Conservation (phyloP, 2,113 vertebrate genomes). For the Marmota flaviventris region DNA sequence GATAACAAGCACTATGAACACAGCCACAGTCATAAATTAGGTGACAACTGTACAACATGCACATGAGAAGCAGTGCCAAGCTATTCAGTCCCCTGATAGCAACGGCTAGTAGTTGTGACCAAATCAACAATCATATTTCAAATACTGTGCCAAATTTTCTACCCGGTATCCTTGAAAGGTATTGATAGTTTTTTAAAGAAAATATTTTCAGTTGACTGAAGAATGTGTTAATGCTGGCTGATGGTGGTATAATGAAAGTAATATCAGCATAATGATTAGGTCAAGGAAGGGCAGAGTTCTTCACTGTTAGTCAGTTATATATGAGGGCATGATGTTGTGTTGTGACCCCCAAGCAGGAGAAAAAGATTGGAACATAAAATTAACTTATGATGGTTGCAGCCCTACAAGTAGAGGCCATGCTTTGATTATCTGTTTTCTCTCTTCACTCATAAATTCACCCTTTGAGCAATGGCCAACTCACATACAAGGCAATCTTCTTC, state of each 20-base stretch:
- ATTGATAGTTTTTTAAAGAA: background rate
- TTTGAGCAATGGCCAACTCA: slow-evolving; percentile 52
- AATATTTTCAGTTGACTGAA: slow-evolving; percentile 46
- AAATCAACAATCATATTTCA: background rate
- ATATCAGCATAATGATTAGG: slow-evolving; percentile 26
- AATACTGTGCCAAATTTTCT: background rate
- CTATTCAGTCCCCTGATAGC: background rate
- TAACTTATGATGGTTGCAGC: slow-evolving; percentile 35
- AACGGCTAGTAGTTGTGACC: background rate
- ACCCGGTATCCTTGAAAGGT: background rate
- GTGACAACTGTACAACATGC: background rate
- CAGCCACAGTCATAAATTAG: background rate
- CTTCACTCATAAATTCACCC: slow-evolving; percentile 62
- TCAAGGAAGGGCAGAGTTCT: slow-evolving; percentile 33
- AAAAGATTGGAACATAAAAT: slow-evolving; percentile 71
- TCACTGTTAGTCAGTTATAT: background rate
- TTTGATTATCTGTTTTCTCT: slow-evolving; percentile 70
- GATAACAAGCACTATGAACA: slow-evolving; percentile 4
- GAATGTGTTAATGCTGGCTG: background rate
- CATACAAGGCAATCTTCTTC: slow-evolving; percentile 56
- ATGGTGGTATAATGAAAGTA: slow-evolving; percentile 24
- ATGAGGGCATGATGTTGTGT: slow-evolving; percentile 24
- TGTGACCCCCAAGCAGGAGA: slow-evolving; percentile 53
- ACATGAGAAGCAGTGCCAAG: background rate
- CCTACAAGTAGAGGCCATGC: slow-evolving; percentile 35